Evolutionary conservation across 2,113 vertebrate species (phyloP).

Genomic region (Protobothrops flavoviridis): DNA sequence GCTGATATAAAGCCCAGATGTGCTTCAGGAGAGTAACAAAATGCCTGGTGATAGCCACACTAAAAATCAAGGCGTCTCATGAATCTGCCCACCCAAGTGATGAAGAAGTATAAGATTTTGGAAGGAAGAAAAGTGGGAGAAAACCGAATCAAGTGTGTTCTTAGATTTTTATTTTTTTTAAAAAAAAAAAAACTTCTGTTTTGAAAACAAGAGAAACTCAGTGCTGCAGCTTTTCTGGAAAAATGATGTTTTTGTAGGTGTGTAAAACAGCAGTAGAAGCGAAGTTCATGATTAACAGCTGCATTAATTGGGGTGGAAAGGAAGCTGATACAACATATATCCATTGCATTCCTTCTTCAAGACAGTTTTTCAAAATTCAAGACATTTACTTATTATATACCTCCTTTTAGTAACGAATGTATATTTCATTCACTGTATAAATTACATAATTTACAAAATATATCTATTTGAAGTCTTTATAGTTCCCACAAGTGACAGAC

Average conservation of each 20-base stretch:
- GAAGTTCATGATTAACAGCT: slow-evolving; percentile 47
- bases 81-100: slow-evolving; percentile 83
- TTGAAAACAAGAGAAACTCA: slow-evolving; percentile 58
- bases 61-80: slow-evolving; percentile 70
- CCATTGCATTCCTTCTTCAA: not conserved
- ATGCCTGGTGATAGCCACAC: slow-evolving; percentile 74
- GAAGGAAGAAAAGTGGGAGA: slow-evolving; percentile 48
- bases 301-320: slow-evolving; percentile 31
- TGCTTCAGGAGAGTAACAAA: slow-evolving; percentile 84
- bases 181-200: slow-evolving; percentile 49
- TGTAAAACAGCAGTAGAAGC: slow-evolving; percentile 24
- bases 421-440: not conserved
- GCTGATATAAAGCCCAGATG: slow-evolving; percentile 99
- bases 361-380: not conserved
- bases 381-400: not conserved
- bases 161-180: slow-evolving; percentile 63
- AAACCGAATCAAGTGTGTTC: slow-evolving; percentile 53
- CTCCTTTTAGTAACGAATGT: not conserved
- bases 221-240: slow-evolving; percentile 49
- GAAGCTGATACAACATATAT: slow-evolving; percentile 50
- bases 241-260: slow-evolving; percentile 12
- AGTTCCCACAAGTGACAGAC: not conserved
- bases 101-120: slow-evolving; percentile 70
- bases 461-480: not conserved
- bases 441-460: not conserved